Conservation (phyloP, 1,140 invertebrate genomes). For the Penaeus vannamei region DNA sequence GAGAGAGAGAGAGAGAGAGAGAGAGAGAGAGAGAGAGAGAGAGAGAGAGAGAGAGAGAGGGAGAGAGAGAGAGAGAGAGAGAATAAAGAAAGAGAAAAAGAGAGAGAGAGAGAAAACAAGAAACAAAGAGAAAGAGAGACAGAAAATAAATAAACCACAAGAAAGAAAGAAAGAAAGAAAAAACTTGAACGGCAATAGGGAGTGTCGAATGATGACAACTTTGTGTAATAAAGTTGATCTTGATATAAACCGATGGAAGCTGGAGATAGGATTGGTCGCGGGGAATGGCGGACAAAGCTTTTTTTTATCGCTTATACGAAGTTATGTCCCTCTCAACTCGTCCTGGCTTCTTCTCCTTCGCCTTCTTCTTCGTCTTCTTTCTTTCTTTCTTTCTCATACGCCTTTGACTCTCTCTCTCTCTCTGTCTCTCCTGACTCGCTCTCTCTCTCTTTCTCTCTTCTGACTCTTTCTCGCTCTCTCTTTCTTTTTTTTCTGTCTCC, state of each 20-base stretch:
- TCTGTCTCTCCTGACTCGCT: neutral
- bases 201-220: too few species aligned
- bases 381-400: neutral
- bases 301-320: too few species aligned
- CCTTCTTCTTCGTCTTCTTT: neutral
- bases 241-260: too few species aligned
- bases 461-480: neutral
- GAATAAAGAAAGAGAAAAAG: neutral
- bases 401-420: neutral
- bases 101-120: neutral
- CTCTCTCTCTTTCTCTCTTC: neutral
- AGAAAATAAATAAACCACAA: constrained; percentile 1
- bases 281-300: too few species aligned
- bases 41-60: constrained; percentile 17
- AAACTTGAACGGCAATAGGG: too few species aligned
- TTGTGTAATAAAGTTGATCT: too few species aligned
- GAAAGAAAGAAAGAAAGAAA: neutral
- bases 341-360: too few species aligned
- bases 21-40: neutral
- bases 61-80: constrained; percentile 6
- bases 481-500: neutral
- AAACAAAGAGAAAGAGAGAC: constrained; percentile 28
- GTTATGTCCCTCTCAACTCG: too few species aligned
- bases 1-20: neutral
- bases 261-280: too few species aligned